Evolutionary conservation across 2,888 invertebrate genomes (phyloP).

Genomic region (Agriopis aurantiaria): DNA sequence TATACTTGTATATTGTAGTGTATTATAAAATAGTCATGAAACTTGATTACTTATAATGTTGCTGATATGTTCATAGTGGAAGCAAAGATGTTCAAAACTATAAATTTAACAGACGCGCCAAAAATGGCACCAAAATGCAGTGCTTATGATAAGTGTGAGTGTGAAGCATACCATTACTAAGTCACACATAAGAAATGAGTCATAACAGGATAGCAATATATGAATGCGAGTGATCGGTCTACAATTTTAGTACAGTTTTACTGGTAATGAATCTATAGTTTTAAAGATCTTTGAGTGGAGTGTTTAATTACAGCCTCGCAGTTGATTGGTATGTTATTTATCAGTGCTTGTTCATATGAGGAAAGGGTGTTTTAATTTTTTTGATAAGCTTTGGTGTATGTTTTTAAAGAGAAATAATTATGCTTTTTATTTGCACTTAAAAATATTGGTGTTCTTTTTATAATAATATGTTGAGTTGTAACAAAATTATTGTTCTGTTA

Average conservation of each 20-base stretch:
- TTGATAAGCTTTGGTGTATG: slow-evolving; percentile 57
- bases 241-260: too few species aligned
- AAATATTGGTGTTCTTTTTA: slow-evolving; percentile 59
- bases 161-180: too few species aligned
- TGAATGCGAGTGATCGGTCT: too few species aligned
- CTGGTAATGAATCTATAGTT: neutral
- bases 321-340: slow-evolving; percentile 57
- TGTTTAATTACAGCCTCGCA: slow-evolving; percentile 55
- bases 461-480: slow-evolving; percentile 60
- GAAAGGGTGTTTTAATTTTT: slow-evolving; percentile 51
- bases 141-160: too few species aligned
- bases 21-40: slow-evolving; percentile 54
- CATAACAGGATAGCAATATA: too few species aligned
- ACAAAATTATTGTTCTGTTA: slow-evolving; percentile 67
- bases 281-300: neutral
- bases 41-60: slow-evolving; percentile 44
- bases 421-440: slow-evolving; percentile 56
- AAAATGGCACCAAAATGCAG: too few species aligned
- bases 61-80: slow-evolving; percentile 46
- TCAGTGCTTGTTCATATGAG: slow-evolving; percentile 52
- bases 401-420: slow-evolving; percentile 45
- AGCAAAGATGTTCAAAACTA: neutral
- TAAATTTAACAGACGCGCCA: too few species aligned
- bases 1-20: slow-evolving; percentile 61
- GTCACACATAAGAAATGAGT: too few species aligned